Base-by-base conservation (phyloP, 1,140 invertebrate genomes). In the Wiebesia pumilae region DNA sequence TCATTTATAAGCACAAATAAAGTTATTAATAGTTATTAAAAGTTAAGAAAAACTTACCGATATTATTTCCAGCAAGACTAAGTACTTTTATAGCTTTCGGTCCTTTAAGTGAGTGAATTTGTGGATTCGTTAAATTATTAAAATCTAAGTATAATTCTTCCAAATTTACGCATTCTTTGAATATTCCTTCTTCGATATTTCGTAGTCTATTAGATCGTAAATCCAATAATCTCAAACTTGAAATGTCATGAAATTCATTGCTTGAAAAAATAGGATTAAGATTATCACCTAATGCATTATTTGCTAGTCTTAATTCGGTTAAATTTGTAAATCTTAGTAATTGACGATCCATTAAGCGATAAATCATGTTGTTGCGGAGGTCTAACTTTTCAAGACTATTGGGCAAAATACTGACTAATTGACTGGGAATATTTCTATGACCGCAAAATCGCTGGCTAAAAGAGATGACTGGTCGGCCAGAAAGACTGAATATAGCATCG, bases 261-360 rank as follows among this genome's bases (percentile, higher is more conserved):
- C 96, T 97, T 2, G 97, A 97, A 91, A 98, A 98, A 86, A 98
- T 97, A 0, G 97, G 97, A 93, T 98, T 98, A 0, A 98, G 93
- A 89, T 96, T 97, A 90, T 98, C 97, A 0, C 98, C 98, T 6
- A 98, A 93, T 33, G 97, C 93, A 92, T 98, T 98, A 89, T 97
- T 95, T 19, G 96, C 95, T 30, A 98, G 92, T 43, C 95, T 94
- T 62, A 98, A 90, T 88, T 97, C 96, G 30, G 95, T 95, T 2
- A 98, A 40, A 93, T 91, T 94, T 71, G 95, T 94, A 3, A 97
- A 92, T 0, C 95, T 96, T 58, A 95, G 94, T 51, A 98, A 94
- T 7, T 97, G 93, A 51, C 96, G 95, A 88, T 98, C 97, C 16
- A 97, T 96, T 73, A 98, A 92, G 62, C 97, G 94, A n/a, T 97